Base-by-base conservation (phyloP, 2,113 vertebrate genomes). In the Pachypanchax playfairii region DNA sequence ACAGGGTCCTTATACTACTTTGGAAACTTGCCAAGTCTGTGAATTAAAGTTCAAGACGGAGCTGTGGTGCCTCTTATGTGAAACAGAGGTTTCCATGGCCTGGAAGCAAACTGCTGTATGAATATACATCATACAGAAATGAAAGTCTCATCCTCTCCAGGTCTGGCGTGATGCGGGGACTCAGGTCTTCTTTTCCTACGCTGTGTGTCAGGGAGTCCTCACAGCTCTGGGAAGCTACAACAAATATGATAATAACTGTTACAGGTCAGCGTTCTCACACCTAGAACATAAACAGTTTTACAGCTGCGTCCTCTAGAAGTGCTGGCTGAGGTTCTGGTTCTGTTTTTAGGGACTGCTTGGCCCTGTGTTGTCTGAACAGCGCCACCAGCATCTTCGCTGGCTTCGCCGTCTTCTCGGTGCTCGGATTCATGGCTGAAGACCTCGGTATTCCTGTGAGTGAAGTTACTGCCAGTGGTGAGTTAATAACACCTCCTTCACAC, bases 181-280 rank as follows among this genome's bases (percentile, higher is more conserved):
- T 1, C 93, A 96, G 80, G 96, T 98, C 74, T 91, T 98, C 64
- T 97, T 94, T 85, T 95, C 94, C 25, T 96, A 93, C 0, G 94
- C 94, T 15, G 90, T 96, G 62, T 94, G 94, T 60, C 92, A 93
- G 73, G 96, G 96, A 1, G 94, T 94, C 15, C 88, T 97, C 44
- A 96, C 94, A 0, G 91, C 95, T 41, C 83, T 98, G 82, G 95
- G 95, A 49, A 98, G 96, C 91, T 98, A 96, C 88, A 98, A 98
- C 84, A 94, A 93, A 44, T 98, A 95, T 42, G 92, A 92, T 85
- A 96, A 95, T 85, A 92, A 98, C 89, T 97, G 95, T 70, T 98
- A 96, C 91, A 94, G 90, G 96, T 98, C 75, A 81, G 76, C 49
- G 20, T 29, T 22, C 10, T 29, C 4, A 47, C 42, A 39, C 42